These are phyloP conservation scores for Lagodon rhomboides DNA, from an alignment of 2,797 vertebrate species.

Conservation along the genomic window DNA sequence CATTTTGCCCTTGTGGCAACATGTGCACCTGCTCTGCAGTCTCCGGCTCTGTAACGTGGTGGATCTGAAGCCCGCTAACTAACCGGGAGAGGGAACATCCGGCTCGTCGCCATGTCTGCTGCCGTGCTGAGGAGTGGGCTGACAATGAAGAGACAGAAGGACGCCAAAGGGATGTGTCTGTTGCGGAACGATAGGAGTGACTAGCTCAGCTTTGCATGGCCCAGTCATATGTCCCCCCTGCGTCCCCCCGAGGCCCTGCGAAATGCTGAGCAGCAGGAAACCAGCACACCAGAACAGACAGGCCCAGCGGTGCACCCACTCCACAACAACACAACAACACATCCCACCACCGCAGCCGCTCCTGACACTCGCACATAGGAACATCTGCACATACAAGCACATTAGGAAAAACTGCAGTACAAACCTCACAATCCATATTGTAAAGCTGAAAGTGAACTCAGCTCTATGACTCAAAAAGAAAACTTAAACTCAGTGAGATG, in stretches of 20 bases:
- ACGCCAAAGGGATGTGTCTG: constrained; percentile 68
- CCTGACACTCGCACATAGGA: constrained; percentile 42
- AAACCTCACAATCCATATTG: constrained; percentile 25
- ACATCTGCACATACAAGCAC: constrained; percentile 59
- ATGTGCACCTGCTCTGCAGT: constrained; percentile 74
- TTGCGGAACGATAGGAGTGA: constrained; percentile 66
- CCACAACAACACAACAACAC: constrained; percentile 60
- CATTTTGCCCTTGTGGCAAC: constrained; percentile 79
- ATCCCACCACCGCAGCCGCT: constrained; percentile 42
- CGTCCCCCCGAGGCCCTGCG: constrained; percentile 68
- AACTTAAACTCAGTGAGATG: constrained; percentile 13
- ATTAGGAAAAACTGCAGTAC: constrained; percentile 2
- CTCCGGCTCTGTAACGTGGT: constrained; percentile 41
- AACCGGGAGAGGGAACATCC: constrained; percentile 42
- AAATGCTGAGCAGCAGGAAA: constrained; percentile 84
- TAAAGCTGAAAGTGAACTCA: constrained; percentile 19
- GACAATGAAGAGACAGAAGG: constrained; percentile 65
- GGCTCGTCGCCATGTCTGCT: constrained; percentile 45
- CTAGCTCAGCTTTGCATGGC: constrained; percentile 71
- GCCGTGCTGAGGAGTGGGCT: constrained; percentile 44
- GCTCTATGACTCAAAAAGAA: constrained; percentile 12
- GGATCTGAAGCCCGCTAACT: constrained; percentile 37
- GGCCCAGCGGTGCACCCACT: constrained; percentile 69
- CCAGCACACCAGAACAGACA: constrained; percentile 78
- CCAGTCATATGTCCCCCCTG: constrained; percentile 66